Percentiles rank a stretch among this genome's conserved stretches.
Evolutionary conservation across 2,113 vertebrate species (phyloP).

Genomic region (Tor tambroides): DNA sequence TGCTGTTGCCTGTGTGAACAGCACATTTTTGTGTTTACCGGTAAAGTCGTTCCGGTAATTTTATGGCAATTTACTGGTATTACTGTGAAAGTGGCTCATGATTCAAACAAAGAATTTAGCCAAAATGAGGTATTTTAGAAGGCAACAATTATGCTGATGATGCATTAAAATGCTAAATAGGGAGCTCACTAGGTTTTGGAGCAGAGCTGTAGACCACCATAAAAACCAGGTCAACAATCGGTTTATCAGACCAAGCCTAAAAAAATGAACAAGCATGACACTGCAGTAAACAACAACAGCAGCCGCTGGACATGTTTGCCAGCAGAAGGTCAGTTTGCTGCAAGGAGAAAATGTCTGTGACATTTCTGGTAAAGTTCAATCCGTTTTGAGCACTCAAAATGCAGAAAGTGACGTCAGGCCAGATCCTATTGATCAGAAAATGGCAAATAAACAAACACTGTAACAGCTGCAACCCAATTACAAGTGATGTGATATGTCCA

Average conservation of each 20-base stretch:
- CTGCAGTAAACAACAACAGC: background rate
- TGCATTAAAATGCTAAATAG: background rate
- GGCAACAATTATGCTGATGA: background rate
- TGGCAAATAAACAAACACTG: background rate
- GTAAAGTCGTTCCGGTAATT: no score
- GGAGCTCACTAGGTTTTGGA: background rate
- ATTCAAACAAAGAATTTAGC: background rate
- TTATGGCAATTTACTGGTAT: no score
- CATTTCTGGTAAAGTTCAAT: constrained; percentile 27
- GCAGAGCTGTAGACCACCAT: background rate
- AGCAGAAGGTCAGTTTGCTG: constrained; percentile 28
- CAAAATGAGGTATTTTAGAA: background rate
- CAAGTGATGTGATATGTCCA: background rate
- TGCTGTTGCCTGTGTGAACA: no score
- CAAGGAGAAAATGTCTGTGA: constrained; percentile 8
- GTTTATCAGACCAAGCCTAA: background rate
- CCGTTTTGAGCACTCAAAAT: background rate
- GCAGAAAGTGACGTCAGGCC: background rate
- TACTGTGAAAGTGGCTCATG: background rate
- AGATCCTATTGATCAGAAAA: background rate
- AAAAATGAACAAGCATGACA: background rate
- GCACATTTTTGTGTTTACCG: no score
- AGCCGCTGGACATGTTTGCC: background rate
- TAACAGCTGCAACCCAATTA: constrained; percentile 1
- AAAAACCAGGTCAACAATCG: background rate